phyloP scores from a whole-genome alignment of 2,797 vertebrate genomes.

The Lophotriccus pileatus region DNA sequence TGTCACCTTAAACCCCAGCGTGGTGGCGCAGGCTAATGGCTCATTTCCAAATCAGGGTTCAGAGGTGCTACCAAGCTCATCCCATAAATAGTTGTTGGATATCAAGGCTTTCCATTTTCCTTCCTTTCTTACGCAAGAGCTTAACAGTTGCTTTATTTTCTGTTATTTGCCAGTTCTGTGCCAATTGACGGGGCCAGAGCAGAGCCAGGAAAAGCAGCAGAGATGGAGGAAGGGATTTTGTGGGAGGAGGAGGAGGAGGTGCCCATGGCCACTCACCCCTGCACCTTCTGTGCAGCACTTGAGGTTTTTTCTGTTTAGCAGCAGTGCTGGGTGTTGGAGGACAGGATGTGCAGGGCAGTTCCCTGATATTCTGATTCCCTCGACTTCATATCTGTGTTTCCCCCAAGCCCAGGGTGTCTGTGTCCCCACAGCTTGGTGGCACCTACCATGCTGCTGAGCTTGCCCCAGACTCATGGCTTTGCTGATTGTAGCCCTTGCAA shows the following conservation, averaged over 20 bases:
- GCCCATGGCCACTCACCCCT: background rate
- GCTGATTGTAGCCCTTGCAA: accelerated
- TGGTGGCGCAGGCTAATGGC: background rate
- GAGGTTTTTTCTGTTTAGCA: background rate
- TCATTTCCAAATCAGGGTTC: background rate
- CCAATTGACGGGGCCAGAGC: background rate
- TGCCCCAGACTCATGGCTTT: too few species aligned
- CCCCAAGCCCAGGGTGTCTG: background rate
- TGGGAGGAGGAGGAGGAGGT: background rate
- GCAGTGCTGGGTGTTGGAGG: background rate
- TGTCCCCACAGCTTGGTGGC: background rate
- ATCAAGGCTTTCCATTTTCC: background rate
- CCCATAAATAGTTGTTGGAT: background rate
- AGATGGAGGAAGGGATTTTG: background rate
- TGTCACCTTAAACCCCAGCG: background rate
- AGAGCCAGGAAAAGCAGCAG: background rate
- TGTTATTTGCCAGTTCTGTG: background rate
- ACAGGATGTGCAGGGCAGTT: background rate
- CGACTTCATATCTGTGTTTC: background rate
- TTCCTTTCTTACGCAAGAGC: background rate
- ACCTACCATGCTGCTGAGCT: background rate
- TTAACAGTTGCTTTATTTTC: background rate
- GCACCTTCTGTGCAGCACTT: background rate
- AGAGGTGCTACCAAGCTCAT: background rate
- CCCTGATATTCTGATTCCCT: background rate